Conservation (phyloP, 2,797 vertebrate species). For the Sciurus vulgaris region DNA sequence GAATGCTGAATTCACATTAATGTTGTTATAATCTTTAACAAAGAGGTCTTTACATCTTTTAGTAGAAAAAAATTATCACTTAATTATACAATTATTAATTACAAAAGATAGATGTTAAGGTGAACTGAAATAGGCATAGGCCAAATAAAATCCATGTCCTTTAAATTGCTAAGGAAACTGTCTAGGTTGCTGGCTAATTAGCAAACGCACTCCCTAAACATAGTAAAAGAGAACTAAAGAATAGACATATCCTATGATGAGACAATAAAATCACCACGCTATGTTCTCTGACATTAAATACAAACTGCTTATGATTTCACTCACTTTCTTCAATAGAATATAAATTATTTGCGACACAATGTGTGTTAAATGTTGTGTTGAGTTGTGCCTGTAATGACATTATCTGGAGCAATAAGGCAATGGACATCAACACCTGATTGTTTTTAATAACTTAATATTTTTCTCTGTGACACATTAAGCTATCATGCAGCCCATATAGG, state of each 20-base stretch:
- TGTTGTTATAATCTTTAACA: not conserved
- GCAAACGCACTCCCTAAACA: not conserved
- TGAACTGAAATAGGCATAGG: not conserved
- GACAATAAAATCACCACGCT: not conserved
- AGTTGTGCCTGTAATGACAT: not conserved
- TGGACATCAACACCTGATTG: not conserved
- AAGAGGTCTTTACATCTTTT: not conserved
- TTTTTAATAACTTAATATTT: not conserved
- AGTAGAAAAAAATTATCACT: not conserved
- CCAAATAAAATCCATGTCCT: not conserved
- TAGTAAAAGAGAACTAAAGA: not conserved
- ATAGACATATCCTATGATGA: not conserved
- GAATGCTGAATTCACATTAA: not conserved
- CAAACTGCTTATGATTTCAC: not conserved
- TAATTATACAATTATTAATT: constrained; percentile 45
- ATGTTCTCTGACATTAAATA: not conserved
- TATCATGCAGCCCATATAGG: not conserved
- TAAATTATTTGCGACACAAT: not conserved
- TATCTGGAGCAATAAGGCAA: not conserved
- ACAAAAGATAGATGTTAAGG: not conserved
- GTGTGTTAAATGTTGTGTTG: not conserved
- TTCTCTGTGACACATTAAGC: not conserved
- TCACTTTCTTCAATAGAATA: not conserved
- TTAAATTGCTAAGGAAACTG: not conserved
- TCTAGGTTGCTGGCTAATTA: not conserved